Evolutionary conservation across 92 coral and sea anemone genomes (phyloP).

Genomic region (Actinostola sp.): DNA sequence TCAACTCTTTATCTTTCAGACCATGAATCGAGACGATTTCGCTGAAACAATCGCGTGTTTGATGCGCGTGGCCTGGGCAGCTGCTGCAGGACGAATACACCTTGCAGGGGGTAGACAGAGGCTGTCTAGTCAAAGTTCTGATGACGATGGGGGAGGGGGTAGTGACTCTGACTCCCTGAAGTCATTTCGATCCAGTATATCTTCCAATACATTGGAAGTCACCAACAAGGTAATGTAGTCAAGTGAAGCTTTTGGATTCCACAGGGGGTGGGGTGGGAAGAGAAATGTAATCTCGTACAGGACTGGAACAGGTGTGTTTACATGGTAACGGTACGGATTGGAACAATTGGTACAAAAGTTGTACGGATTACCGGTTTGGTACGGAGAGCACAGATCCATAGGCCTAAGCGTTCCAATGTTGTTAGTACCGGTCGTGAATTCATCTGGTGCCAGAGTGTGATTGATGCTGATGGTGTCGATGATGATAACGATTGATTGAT

Average conservation of each 20-base stretch:
- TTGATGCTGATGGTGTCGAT: not conserved
- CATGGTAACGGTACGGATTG: too few relatives aligned
- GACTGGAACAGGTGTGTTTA: too few relatives aligned
- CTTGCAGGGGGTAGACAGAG: constrained; percentile 92
- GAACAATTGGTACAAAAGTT: too few relatives aligned
- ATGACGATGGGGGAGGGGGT: constrained; percentile 76
- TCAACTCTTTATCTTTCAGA: constrained; percentile 59
- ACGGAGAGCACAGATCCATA: too few relatives aligned
- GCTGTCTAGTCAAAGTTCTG: constrained; percentile 87
- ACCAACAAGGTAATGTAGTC: constrained; percentile 64
- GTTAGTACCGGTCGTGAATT: too few relatives aligned
- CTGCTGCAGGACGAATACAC: constrained; percentile 86
- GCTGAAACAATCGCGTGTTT: constrained; percentile 92
- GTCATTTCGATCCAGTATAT: constrained; percentile 76
- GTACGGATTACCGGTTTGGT: too few relatives aligned
- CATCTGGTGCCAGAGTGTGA: too few relatives aligned
- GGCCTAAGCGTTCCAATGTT: too few relatives aligned
- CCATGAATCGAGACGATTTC: constrained; percentile 91
- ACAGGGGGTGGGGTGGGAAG: too few relatives aligned
- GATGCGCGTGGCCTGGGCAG: constrained; percentile 97
- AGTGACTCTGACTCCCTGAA: constrained; percentile 89
- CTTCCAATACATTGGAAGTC: constrained; percentile 72
- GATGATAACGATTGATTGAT: too few relatives aligned
- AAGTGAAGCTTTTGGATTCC: too few relatives aligned
- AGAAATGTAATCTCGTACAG: too few relatives aligned